A percentile compares a stretch with the other conserved stretches of the same genome.
phyloP scores from a whole-genome alignment of 2,797 vertebrate species.

The Poecilia wingei region DNA sequence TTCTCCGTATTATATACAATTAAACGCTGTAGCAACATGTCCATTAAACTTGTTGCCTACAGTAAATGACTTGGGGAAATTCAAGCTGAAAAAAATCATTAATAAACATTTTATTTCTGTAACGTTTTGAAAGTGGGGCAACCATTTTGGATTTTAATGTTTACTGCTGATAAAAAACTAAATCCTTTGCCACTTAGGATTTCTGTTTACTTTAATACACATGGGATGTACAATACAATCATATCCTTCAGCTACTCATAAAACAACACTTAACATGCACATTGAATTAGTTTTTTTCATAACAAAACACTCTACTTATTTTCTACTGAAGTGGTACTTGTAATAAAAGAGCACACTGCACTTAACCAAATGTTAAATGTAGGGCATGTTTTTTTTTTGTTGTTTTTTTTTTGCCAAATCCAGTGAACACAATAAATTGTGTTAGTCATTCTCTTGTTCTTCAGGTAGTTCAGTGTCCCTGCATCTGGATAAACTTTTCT shows the following conservation, averaged over 20 bases:
- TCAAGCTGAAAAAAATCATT: background rate
- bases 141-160: background rate
- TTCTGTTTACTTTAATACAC: background rate
- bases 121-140: background rate
- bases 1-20: background rate
- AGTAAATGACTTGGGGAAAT: background rate
- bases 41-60: background rate
- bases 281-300: background rate
- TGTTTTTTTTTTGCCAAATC: background rate
- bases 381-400: background rate
- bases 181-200: background rate
- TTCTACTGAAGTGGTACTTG: background rate
- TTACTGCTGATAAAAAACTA: background rate
- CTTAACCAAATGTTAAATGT: constrained; percentile 3
- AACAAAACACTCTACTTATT: background rate
- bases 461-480: background rate
- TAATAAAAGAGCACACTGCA: background rate
- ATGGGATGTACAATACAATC: background rate
- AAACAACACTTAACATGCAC: background rate
- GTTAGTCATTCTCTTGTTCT: background rate
- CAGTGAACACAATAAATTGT: background rate
- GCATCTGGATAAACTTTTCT: background rate
- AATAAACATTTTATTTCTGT: background rate
- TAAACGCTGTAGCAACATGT: background rate
- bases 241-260: background rate